Percentiles rank a stretch among this genome's conserved stretches.
These are phyloP conservation scores for Lamellibrachia luymesi DNA, from an alignment of 1,140 invertebrate genomes.

Conservation along the genomic window DNA sequence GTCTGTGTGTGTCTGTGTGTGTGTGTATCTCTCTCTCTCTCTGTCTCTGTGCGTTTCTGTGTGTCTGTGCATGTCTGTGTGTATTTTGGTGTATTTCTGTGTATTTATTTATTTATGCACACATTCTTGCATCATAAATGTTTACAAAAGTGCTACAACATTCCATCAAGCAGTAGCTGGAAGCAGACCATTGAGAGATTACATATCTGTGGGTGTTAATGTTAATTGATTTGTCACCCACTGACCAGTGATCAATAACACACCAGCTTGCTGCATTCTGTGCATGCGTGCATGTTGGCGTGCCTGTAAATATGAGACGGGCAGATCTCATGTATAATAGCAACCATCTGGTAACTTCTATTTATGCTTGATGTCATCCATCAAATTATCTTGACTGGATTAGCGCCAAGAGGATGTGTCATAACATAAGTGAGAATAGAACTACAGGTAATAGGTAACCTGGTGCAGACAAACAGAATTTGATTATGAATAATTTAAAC, in stretches of 20 bases:
- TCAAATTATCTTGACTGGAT: not conserved
- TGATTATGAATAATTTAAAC: slow-evolving; percentile 1
- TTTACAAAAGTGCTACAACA: not conserved
- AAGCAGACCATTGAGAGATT: not conserved
- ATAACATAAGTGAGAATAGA: not conserved
- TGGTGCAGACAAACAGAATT: not conserved
- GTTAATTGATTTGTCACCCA: slow-evolving; percentile 1
- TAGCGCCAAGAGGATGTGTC: not conserved
- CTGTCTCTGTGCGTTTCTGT: too few relatives aligned
- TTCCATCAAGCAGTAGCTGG: not conserved
- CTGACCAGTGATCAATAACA: not conserved
- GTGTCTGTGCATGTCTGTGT: too few relatives aligned
- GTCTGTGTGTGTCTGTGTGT: too few relatives aligned
- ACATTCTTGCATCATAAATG: not conserved
- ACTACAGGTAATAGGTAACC: not conserved
- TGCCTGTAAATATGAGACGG: not conserved
- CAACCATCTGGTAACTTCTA: not conserved
- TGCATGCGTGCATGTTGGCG: not conserved
- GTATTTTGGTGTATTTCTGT: too few relatives aligned
- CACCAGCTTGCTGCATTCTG: not conserved
- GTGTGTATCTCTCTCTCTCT: too few relatives aligned
- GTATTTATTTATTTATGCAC: not conserved
- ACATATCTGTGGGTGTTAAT: not conserved
- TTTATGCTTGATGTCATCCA: not conserved
- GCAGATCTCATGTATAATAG: not conserved